phyloP scores from a whole-genome alignment of 23 tunicate species.

The Diplosoma virens region DNA sequence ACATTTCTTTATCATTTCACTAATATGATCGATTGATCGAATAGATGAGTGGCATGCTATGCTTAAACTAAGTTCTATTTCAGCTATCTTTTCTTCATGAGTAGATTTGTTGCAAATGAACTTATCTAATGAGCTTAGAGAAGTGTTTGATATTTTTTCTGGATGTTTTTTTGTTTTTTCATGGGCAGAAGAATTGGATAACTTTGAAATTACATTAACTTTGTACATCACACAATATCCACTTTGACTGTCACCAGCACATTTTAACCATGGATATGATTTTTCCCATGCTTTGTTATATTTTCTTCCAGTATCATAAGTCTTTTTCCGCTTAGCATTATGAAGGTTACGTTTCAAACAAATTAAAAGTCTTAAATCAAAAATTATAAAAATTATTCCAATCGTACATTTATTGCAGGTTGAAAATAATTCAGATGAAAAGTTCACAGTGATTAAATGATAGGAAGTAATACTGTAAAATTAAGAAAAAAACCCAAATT shows the following conservation, averaged over 20 bases:
- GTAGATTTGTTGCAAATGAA: background rate
- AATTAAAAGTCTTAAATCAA: too few species aligned
- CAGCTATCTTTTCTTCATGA: conserved; percentile 9
- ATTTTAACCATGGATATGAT: conserved; percentile 31
- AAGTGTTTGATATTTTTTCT: conserved; percentile 18
- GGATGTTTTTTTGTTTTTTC: conserved; percentile 25
- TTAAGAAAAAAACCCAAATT: too few species aligned
- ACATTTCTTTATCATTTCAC: conserved; percentile 14
- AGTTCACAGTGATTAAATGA: too few species aligned
- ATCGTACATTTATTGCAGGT: too few species aligned
- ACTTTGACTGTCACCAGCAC: too few species aligned
- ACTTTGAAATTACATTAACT: too few species aligned
- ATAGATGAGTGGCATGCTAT: conserved; percentile 2
- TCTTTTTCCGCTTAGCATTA: conserved; percentile 38
- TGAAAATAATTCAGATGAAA: too few species aligned
- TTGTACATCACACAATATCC: too few species aligned
- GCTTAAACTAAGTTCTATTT: conserved; percentile 6
- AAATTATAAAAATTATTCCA: too few species aligned
- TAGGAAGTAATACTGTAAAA: too few species aligned
- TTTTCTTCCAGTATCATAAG: conserved; percentile 12
- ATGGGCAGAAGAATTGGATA: too few species aligned
- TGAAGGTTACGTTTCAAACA: too few species aligned
- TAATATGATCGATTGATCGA: conserved; percentile 15
- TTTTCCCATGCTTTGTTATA: conserved; percentile 27
- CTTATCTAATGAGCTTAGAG: conserved; percentile 1